Base-by-base conservation (phyloP, 92 coral and sea anemone species). In the Porites lobata region DNA sequence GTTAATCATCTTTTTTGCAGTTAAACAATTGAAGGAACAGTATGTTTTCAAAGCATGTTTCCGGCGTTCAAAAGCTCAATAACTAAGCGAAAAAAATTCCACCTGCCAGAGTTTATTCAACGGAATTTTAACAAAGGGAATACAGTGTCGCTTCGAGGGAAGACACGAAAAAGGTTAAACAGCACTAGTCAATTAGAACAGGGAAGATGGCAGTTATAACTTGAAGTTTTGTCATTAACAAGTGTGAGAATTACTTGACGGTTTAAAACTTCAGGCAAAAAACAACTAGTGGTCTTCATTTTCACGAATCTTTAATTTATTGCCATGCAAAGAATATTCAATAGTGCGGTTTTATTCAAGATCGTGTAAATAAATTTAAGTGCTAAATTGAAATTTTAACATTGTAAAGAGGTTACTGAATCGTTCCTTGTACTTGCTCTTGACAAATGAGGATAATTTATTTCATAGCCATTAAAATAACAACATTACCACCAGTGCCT, bases 51-150 rank as follows among this genome's bases (percentile, higher is more conserved):
- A 74, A 61, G 14, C 52, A 84, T 15, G 72, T 84, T 84, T 84
- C 87, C 87, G 87, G 87, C 63, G 1, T 52, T 74, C 64, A 24
- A 61, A 62, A 47, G 21, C 51, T 74, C 80, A n/a, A 74, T 84
- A 59, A 65, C 69, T 24, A 11, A 22, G 21, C 65, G 53, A 62
- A 70, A 64, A 24, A 1, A 8, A 63, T 47, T 47, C 63, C 87
- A 84, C 87, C 87, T 84, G 87, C 26, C 8, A 5, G 11, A 10
- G 81, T 72, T 84, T 73, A 32, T 84, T 73, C 79, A 84, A 75
- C 80, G 87, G 80, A 61, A 73, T 64, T 38, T 58, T 61, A 71
- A 74, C 19, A 84, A 82, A 57, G 78, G 77, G 24, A 71, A 20
- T 29, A 72, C 1, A 4, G 72, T 84, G 64, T 75, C 73, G 64